Conservation (phyloP, 1,140 invertebrate genomes). For the Drosophila nikananu region DNA sequence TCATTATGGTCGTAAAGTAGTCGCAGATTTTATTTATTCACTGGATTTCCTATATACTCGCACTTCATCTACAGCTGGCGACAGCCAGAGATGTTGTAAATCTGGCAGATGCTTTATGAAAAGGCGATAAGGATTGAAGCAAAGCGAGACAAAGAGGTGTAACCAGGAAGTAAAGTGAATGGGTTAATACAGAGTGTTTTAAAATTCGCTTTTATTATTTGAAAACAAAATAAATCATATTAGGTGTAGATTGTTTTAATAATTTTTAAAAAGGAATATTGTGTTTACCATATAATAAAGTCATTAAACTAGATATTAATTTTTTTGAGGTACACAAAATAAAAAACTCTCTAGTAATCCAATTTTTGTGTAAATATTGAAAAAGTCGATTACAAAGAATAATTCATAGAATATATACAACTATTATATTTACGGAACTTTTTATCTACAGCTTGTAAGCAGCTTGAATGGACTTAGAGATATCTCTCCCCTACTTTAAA, state of each 20-base stretch:
- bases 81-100: constrained; percentile 32
- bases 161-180: constrained; percentile 19
- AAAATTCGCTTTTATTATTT: background rate
- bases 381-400: background rate
- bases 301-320: background rate
- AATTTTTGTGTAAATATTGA: constrained; percentile 1
- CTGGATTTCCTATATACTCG: constrained; percentile 69
- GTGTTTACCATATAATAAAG: too few species aligned
- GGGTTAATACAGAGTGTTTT: too few species aligned
- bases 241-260: too few species aligned
- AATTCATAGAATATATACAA: background rate
- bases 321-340: background rate
- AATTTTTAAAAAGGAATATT: too few species aligned
- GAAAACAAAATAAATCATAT: background rate
- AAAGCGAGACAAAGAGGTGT: constrained; percentile 29
- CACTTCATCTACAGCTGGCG: background rate
- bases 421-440: background rate
- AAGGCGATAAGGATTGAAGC: constrained; percentile 33
- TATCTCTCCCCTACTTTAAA: background rate
- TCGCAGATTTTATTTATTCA: constrained; percentile 44
- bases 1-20: constrained; percentile 40
- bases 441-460: background rate
- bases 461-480: background rate
- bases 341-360: too few species aligned
- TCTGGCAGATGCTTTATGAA: constrained; percentile 12